Percentiles rank a stretch among this genome's conserved stretches.
Evolutionary conservation across 2,797 vertebrate species (phyloP).

Genomic region (Aselliscus stoliczkanus): DNA sequence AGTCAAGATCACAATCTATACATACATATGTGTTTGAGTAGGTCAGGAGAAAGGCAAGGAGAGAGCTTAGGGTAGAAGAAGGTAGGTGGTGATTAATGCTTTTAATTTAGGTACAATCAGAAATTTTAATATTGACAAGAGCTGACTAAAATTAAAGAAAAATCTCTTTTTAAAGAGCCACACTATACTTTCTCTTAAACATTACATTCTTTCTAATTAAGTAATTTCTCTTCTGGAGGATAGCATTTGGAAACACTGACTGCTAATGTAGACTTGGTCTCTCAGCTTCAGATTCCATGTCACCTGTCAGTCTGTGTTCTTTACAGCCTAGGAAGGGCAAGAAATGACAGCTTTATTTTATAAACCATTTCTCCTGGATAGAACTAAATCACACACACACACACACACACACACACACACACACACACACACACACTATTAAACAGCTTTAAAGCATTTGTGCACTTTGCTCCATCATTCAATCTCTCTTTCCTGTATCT

Average conservation of each 20-base stretch:
- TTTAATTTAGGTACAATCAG: conserved; percentile 28
- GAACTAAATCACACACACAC: background rate
- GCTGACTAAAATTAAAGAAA: conserved; percentile 39
- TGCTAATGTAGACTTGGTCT: background rate
- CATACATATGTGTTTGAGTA: too few species aligned
- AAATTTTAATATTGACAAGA: background rate
- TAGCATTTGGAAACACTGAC: background rate
- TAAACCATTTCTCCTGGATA: background rate
- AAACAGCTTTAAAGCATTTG: background rate
- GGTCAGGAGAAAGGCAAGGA: background rate
- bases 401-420: background rate
- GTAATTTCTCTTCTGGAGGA: conserved; percentile 1
- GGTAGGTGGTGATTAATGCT: background rate
- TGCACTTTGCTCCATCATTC: background rate
- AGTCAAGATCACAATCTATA: background rate
- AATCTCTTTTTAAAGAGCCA: background rate
- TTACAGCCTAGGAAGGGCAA: background rate
- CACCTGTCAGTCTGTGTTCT: background rate
- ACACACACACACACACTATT: background rate
- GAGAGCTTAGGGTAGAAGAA: background rate
- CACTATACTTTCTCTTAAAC: conserved; percentile 10
- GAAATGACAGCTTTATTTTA: background rate
- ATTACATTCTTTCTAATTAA: background rate
- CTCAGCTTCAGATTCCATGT: background rate
- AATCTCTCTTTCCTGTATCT: background rate